Base-by-base conservation (phyloP, 2,113 vertebrate genomes). In the Carassius carassius region DNA sequence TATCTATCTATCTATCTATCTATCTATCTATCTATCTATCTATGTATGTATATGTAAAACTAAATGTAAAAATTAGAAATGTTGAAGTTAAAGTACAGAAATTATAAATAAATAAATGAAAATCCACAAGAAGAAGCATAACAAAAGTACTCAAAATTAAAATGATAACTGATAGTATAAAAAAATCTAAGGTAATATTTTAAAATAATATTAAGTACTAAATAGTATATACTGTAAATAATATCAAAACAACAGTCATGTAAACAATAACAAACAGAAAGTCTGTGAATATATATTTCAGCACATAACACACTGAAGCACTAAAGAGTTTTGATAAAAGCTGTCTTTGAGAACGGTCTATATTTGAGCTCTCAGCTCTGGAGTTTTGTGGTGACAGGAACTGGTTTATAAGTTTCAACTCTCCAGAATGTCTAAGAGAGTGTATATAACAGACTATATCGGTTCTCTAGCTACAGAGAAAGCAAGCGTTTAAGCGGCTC, bases 211-310 rank as follows among this genome's bases (percentile, higher is more conserved):
- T 41, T 41, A 41, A 41, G 7, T 9, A 41, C 41, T 41, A 41
- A 41, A 41, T 41, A 41, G 41, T 41, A 41, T 63, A 25, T 67
- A n/a, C n/a, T n/a, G n/a, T n/a, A 67, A 67, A 67, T 35, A 67
- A 19, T 67, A 67, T 16, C 9, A 10, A 67, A 35, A 67, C 9
- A 67, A 35, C 65, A 63, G 62, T 29, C 23, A 63, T 32, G 63
- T 65, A 32, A 65, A 7, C n/a, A 67, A 32, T 32, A 67, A 35
- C 1, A 21, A 21, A 35, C 2, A 82, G 32, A 23, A 51, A 19
- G 25, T 35, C n/a, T 82, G 23, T 29, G 14, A 51, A 76, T 51
- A 77, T 54, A 58, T n/a, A 77, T 77, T 77, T 77, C 54, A 56
- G 16, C 54, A 56, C 23, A 16, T 29, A 56, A 54, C 11, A 56